Base-by-base conservation (phyloP, 2,113 vertebrate genomes). In the Nibea coibor region DNA sequence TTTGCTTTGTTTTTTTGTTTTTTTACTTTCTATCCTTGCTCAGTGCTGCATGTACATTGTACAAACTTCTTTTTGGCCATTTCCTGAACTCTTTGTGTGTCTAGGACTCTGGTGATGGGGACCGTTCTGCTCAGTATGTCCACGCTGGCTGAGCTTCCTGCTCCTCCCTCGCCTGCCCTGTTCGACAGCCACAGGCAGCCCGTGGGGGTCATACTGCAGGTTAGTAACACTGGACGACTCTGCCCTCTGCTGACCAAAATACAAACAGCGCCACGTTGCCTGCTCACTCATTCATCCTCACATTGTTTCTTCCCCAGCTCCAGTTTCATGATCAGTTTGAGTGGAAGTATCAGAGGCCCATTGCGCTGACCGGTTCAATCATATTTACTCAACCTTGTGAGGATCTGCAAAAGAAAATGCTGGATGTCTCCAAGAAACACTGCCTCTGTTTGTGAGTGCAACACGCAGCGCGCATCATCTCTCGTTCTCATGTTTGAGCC, bases 91-190 rank as follows among this genome's bases (percentile, higher is more conserved):
- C 26, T 31, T 1, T 86, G 62, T 69, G 0, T 75, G n/a, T 85
- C 10, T 45, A 95, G 94, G 77, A 89, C 82, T 48, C 86, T 94
- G 64, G 65, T 91, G 10, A 69, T 28, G 5, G 94, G 94, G 22
- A 90, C 92, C 0, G 58, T 94, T 42, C 91, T 95, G 63, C 93
- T 95, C 67, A 92, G 92, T 39, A 79, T 95, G 94, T 94, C 89
- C 59, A 57, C 74, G 5, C 51, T 87, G 48, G 2, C 80, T 2
- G 88, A 86, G 47, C 71, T 72, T 1, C 54, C 82, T 0, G 69
- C 70, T 10, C 86, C 82, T 63, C 89, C 91, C 0, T 91, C 90
- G 0, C 90, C 94, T 0, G 94, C 93, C 5, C 80, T 94, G 66
- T 86, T 54, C 9, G 94, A 95, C 65, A 70, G 79, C 66, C 94